Evolutionary conservation across 2,888 invertebrate species (phyloP).

Genomic region (Mongoloraphidia duomilia): DNA sequence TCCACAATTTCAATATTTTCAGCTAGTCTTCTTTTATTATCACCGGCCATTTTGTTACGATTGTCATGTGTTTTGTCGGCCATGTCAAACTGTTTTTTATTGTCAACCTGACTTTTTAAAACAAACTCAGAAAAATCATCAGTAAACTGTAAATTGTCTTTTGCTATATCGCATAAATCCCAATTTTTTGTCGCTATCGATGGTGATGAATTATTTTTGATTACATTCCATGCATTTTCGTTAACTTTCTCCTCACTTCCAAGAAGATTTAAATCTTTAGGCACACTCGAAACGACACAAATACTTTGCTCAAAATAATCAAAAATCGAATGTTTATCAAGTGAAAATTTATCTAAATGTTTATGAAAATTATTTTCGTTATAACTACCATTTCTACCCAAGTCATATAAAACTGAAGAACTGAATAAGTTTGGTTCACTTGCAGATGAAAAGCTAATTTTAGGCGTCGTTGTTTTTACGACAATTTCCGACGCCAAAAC

Average conservation of each 20-base stretch:
- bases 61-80: not conserved
- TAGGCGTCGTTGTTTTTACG: slow-evolving; percentile 16
- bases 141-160: not conserved
- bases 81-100: not conserved
- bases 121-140: not conserved
- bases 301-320: slow-evolving; percentile 25
- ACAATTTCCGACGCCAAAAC: slow-evolving; percentile 18
- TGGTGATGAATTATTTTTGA: slow-evolving; percentile 12
- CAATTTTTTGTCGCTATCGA: slow-evolving; percentile 30
- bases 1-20: not conserved
- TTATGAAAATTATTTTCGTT: no score
- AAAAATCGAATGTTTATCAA: no score
- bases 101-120: not conserved
- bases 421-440: slow-evolving; percentile 28
- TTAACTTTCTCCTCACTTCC: slow-evolving; percentile 21
- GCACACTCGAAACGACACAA: slow-evolving; percentile 40
- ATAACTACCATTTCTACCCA: no score
- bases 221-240: slow-evolving; percentile 14
- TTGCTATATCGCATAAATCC: slow-evolving; percentile 26
- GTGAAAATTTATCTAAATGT: no score
- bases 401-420: no score
- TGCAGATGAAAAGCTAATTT: slow-evolving; percentile 25
- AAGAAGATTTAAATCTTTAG: slow-evolving; percentile 50
- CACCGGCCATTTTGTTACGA: not conserved
- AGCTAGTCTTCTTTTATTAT: not conserved